Percentiles rank a stretch among this genome's conserved stretches.
Evolutionary conservation across 2,888 invertebrate species (phyloP).

Genomic region (Elaeidobius kamerunicus): DNA sequence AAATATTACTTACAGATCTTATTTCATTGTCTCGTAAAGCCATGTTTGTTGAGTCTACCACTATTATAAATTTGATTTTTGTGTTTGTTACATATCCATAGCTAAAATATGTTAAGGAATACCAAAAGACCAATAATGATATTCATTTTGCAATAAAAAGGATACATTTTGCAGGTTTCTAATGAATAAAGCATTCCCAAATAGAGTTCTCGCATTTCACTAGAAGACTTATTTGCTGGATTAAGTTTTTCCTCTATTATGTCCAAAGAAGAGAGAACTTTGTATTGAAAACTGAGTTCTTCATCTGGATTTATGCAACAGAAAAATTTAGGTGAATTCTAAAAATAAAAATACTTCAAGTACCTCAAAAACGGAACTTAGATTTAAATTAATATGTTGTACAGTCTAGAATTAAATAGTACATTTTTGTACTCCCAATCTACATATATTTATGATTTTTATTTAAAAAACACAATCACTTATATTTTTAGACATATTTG

Average conservation of each 20-base stretch:
- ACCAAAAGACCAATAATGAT: neutral
- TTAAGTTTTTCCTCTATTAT: conserved; percentile 83
- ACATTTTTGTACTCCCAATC: too few relatives aligned
- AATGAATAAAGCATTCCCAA: conserved; percentile 89
- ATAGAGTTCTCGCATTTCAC: conserved; percentile 85
- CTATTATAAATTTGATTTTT: conserved; percentile 89
- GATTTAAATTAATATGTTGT: neutral
- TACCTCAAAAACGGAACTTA: too few relatives aligned
- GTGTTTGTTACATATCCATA: conserved; percentile 98
- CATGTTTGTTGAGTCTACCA: conserved; percentile 86
- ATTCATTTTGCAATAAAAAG: conserved; percentile 33
- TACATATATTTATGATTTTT: too few relatives aligned
- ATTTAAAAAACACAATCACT: too few relatives aligned
- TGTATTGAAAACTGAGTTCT: conserved; percentile 88
- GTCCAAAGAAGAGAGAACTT: conserved; percentile 88
- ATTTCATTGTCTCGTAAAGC: conserved; percentile 92
- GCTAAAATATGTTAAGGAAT: conserved; percentile 49
- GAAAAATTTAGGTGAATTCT: conserved; percentile 93
- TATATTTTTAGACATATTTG: too few relatives aligned
- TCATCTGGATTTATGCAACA: conserved; percentile 72
- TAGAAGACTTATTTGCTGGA: conserved; percentile 58
- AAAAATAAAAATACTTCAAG: too few relatives aligned
- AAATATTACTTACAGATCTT: conserved; percentile 76
- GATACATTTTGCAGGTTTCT: conserved; percentile 93
- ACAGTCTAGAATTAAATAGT: too few relatives aligned